phyloP scores from a whole-genome alignment of 2,113 vertebrate genomes.

The Nothobranchius furzeri region DNA sequence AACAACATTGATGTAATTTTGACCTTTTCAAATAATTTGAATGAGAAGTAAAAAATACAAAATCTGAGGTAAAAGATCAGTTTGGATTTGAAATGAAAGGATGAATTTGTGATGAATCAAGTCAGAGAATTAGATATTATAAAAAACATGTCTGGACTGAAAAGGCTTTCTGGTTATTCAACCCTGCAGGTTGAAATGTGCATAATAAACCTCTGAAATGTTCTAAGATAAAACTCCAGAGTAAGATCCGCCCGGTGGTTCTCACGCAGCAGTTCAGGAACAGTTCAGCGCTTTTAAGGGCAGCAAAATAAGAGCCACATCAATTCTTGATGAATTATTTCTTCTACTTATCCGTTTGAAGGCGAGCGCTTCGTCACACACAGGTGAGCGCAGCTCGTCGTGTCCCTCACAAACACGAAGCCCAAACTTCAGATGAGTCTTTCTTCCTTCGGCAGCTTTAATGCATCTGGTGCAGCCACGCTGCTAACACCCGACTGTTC shows the following conservation, averaged over 20 bases:
- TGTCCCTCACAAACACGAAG: neutral
- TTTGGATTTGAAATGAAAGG: conserved; percentile 4
- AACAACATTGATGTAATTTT: neutral
- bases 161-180: conserved; percentile 34
- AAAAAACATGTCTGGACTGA: conserved; percentile 24
- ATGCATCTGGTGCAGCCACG: conserved; percentile 76
- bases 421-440: conserved; percentile 83
- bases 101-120: conserved; percentile 14
- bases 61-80: conserved; percentile 40
- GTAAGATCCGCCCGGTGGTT: conserved; percentile 8
- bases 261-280: conserved; percentile 5
- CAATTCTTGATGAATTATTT: neutral
- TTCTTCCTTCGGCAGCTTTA: conserved; percentile 90
- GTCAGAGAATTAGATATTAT: neutral
- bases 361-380: neutral
- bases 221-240: conserved; percentile 5
- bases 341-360: neutral
- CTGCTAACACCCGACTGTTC: conserved; percentile 83
- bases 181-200: conserved; percentile 53
- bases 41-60: conserved; percentile 4
- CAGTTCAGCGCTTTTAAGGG: conserved; percentile 27
- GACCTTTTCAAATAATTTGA: conserved; percentile 26
- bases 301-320: neutral
- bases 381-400: neutral
- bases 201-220: conserved; percentile 29